Percentiles rank a stretch among this genome's conserved stretches.
Evolutionary conservation across 2,888 invertebrate genomes (phyloP).

Genomic region (Tanypteryx hageni): DNA sequence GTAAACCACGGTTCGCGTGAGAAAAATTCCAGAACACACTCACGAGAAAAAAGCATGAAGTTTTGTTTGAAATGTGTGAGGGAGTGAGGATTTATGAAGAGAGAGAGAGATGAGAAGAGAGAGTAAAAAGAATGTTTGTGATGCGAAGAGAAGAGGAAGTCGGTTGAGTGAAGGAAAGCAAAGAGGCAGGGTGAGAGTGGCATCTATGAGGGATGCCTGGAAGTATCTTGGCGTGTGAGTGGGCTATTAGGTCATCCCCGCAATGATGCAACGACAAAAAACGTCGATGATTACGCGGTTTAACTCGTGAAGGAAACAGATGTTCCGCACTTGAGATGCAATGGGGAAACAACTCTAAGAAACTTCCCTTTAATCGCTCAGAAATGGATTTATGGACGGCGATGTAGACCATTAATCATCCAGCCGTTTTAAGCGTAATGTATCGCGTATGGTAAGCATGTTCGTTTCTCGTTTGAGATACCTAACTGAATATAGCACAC

Average conservation of each 20-base stretch:
- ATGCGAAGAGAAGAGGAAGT: neutral
- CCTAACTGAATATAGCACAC: too few relatives aligned
- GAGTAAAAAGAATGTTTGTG: neutral
- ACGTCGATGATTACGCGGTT: neutral
- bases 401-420: too few relatives aligned
- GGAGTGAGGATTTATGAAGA: neutral
- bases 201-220: neutral
- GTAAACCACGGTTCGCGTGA: neutral
- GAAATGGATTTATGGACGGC: neutral
- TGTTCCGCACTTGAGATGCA: neutral
- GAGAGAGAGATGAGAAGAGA: neutral
- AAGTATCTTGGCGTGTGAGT: neutral
- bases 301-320: neutral
- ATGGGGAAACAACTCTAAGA: neutral
- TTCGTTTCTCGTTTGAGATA: too few relatives aligned
- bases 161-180: slow-evolving; percentile 15
- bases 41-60: neutral
- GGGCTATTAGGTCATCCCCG: slow-evolving; percentile 6
- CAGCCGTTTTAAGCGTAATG: too few relatives aligned
- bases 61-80: neutral
- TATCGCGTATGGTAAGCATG: too few relatives aligned
- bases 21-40: neutral
- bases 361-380: neutral
- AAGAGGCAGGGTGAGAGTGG: neutral
- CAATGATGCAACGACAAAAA: slow-evolving; percentile 1